Evolutionary conservation across 2,888 invertebrate genomes (phyloP).

Genomic region (Drosophila anomelani): DNA sequence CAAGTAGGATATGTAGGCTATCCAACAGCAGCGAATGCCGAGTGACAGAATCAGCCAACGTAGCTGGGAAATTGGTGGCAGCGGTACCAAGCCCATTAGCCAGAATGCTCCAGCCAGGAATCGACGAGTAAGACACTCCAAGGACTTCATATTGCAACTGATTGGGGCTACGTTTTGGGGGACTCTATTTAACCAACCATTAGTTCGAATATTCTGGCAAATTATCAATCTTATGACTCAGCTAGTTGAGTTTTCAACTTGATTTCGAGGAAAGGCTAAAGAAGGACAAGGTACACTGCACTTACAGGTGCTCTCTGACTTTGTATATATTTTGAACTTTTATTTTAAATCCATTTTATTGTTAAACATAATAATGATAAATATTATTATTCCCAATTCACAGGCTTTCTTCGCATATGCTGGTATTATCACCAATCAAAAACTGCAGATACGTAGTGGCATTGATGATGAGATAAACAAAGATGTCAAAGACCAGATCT

Average conservation of each 20-base stretch:
- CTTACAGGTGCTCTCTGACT: neutral
- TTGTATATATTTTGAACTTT: neutral
- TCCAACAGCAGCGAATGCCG: slow-evolving; percentile 49
- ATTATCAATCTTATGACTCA: neutral
- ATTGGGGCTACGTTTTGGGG: neutral
- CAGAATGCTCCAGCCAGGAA: slow-evolving; percentile 38
- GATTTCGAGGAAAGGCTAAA: neutral
- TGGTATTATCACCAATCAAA: slow-evolving; percentile 23
- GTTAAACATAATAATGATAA: too few relatives aligned
- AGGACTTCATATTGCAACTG: slow-evolving; percentile 54
- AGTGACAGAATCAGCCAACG: slow-evolving; percentile 28
- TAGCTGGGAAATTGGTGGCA: slow-evolving; percentile 36
- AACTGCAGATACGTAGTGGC: slow-evolving; percentile 31
- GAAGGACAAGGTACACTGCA: neutral
- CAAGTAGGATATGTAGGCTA: slow-evolving; percentile 33
- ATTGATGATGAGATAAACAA: slow-evolving; percentile 26
- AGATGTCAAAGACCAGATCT: slow-evolving; percentile 23
- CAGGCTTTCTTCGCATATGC: slow-evolving; percentile 8
- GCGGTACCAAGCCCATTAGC: slow-evolving; percentile 48
- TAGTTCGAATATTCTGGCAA: neutral
- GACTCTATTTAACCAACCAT: slow-evolving; percentile 1
- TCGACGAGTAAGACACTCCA: slow-evolving; percentile 48
- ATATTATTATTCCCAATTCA: neutral
- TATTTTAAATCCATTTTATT: neutral
- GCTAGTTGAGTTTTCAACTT: neutral